These are phyloP conservation scores for Dendrolimus pini DNA, from an alignment of 2,888 invertebrate species.

Conservation along the genomic window DNA sequence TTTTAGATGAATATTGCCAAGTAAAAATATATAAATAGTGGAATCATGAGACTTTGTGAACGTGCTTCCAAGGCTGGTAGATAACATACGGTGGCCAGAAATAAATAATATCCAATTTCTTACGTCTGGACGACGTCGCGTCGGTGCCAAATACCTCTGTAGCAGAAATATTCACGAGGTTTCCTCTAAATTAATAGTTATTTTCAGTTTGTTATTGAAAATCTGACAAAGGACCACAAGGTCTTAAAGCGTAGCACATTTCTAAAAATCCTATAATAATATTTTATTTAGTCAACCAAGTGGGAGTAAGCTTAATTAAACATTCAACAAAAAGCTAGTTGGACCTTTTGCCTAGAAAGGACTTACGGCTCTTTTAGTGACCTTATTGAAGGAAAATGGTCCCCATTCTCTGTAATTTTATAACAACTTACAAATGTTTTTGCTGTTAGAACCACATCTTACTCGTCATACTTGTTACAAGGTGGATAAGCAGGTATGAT, in stretches of 20 bases:
- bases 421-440: neutral
- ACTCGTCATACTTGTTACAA: slow-evolving; percentile 1
- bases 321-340: no score
- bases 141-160: neutral
- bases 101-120: slow-evolving; percentile 44
- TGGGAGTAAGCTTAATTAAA: no score
- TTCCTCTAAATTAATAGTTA: neutral
- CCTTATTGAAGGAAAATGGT: no score
- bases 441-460: neutral
- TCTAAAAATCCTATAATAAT: no score
- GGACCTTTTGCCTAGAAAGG: no score
- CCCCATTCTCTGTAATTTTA: no score
- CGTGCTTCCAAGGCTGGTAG: slow-evolving; percentile 9
- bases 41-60: neutral
- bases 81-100: slow-evolving; percentile 24
- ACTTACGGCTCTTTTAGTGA: no score
- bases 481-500: neutral
- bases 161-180: neutral
- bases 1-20: neutral
- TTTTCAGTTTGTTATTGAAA: neutral
- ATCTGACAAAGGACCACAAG: neutral
- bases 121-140: slow-evolving; percentile 22
- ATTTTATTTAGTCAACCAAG: no score
- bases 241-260: no score
- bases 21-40: neutral